Conservation (phyloP, 2,113 vertebrate species). For the Salvelinus namaycush region DNA sequence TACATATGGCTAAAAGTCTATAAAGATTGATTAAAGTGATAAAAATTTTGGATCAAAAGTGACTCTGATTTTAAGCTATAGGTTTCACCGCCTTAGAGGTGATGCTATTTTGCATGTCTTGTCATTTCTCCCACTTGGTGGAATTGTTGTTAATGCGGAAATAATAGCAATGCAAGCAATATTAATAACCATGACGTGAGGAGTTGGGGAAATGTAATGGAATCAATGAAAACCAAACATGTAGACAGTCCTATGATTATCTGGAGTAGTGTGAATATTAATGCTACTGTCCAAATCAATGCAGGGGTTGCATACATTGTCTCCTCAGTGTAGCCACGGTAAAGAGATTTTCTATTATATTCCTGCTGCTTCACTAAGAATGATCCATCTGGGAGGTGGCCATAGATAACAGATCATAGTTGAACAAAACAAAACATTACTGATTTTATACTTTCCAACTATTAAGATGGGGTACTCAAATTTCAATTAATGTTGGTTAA, state of each 20-base stretch:
- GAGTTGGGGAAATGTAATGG: constrained; percentile 80
- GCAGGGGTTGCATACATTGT: constrained; percentile 79
- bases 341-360: constrained; percentile 65
- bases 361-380: constrained; percentile 47
- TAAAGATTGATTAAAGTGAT: constrained; percentile 76
- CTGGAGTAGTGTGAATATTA: constrained; percentile 81
- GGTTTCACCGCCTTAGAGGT: constrained; percentile 37
- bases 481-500: constrained; percentile 74
- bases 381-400: constrained; percentile 60
- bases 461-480: constrained; percentile 63
- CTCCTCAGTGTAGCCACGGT: constrained; percentile 75
- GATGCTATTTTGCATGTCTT: constrained; percentile 65
- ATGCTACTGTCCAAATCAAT: constrained; percentile 82
- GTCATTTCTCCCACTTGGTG: constrained; percentile 75
- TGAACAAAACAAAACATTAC: constrained; percentile 59
- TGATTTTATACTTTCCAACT: constrained; percentile 59
- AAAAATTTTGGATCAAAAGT: constrained; percentile 74
- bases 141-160: constrained; percentile 80
- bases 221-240: constrained; percentile 94
- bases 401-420: constrained; percentile 64
- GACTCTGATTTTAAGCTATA: constrained; percentile 69
- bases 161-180: constrained; percentile 88
- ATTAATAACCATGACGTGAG: constrained; percentile 87
- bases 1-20: constrained; percentile 64
- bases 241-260: constrained; percentile 80